Evolutionary conservation across 2,113 vertebrate species (phyloP).

Genomic region (Clarias magur): DNA sequence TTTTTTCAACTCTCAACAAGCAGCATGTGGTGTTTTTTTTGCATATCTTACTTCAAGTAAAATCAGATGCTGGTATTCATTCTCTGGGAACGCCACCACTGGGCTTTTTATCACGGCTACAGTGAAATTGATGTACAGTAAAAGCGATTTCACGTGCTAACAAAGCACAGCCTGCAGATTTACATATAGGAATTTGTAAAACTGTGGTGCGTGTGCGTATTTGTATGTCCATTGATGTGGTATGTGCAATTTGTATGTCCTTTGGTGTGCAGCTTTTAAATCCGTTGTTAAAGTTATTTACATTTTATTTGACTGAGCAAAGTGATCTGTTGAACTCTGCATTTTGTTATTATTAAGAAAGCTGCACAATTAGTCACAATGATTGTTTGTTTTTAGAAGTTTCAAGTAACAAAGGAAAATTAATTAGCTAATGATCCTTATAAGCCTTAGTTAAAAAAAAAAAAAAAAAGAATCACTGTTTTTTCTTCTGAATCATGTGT

Average conservation of each 20-base stretch:
- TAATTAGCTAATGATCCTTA: background rate
- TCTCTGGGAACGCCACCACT: background rate
- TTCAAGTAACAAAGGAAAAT: background rate
- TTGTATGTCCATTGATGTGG: slow-evolving; percentile 8
- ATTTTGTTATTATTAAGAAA: background rate
- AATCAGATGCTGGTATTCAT: background rate
- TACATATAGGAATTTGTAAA: slow-evolving; percentile 4
- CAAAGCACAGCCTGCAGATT: background rate
- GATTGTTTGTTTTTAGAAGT: background rate
- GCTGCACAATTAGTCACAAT: background rate
- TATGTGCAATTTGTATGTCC: background rate
- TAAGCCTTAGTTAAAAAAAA: too few species aligned
- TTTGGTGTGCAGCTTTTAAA: background rate
- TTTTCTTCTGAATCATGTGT: too few species aligned
- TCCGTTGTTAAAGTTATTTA: background rate
- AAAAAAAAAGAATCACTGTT: too few species aligned
- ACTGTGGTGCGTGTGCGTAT: background rate
- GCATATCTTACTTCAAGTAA: slow-evolving; percentile 2
- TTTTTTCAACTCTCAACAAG: background rate
- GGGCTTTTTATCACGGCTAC: background rate
- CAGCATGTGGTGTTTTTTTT: background rate
- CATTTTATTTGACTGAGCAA: background rate
- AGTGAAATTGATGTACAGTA: background rate
- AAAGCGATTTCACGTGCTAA: background rate
- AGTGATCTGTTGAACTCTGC: background rate